Evolutionary conservation across 2,113 vertebrate genomes (phyloP).

Genomic region (Melanocharis versteri): DNA sequence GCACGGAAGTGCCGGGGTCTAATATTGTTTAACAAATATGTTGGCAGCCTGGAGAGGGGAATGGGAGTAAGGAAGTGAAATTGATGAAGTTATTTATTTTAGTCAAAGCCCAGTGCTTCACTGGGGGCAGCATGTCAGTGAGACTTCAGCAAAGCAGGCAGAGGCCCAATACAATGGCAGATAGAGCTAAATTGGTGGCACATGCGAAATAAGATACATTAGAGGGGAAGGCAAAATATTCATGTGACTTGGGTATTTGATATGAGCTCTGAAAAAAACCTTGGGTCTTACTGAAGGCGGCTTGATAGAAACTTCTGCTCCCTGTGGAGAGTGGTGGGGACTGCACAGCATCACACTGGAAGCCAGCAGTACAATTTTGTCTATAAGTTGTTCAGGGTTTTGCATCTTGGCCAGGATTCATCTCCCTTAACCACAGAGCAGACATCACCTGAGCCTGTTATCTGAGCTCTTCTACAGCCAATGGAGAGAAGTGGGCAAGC

Average conservation of each 20-base stretch:
- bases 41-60: neutral
- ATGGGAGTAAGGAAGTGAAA: neutral
- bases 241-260: neutral
- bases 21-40: neutral
- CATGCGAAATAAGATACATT: neutral
- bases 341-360: accelerated
- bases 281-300: neutral
- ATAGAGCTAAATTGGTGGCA: neutral
- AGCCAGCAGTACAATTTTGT: neutral
- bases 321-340: neutral
- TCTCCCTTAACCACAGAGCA: neutral
- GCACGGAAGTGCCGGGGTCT: neutral
- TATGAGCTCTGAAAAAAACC: neutral
- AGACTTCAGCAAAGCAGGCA: neutral
- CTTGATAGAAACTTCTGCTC: neutral
- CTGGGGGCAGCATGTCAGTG: neutral
- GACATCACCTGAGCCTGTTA: neutral
- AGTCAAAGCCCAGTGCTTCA: neutral
- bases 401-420: neutral
- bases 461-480: neutral
- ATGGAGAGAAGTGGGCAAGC: neutral
- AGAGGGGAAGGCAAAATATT: neutral
- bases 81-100: neutral
- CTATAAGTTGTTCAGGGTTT: neutral
- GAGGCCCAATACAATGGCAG: neutral